Base-by-base conservation (phyloP, 2,797 vertebrate genomes). In the Enoplosus armatus region DNA sequence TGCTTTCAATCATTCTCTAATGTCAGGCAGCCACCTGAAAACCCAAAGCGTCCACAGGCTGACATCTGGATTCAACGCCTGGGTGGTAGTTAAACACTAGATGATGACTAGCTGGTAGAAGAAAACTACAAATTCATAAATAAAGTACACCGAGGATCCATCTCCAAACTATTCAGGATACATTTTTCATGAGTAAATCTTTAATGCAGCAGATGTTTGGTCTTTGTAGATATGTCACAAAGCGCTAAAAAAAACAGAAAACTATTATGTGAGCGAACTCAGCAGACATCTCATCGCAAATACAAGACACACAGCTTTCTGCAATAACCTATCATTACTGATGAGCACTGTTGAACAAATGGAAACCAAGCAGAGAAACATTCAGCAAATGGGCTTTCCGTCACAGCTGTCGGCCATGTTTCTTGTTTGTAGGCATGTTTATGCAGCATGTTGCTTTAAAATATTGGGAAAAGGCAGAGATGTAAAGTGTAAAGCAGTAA, bases 21-120 rank as follows among this genome's bases (percentile, higher is more conserved):
- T 39, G 39, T 68, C 70, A 78, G 35, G 70, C 29, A 37, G 53
- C 47, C 66, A 77, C 71, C 87, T 90, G 83, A 61, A 84, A 85
- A 74, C 66, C 16, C 11, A 53, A 18, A 29, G 29, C 37, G 55
- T 33, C 22, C 24, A 72, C 76, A 76, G 43, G 67, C 48, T 48
- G 59, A 81, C 86, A 89, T 77, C 84, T 91, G 75, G 86, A 85
- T 77, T 33, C 47, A 72, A 71, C 18, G 31, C 56, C 61, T 64
- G 72, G 61, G 69, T 68, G 55, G n/a, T 20, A 47, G 70, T 87
- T 89, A 73, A 73, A 78, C 24, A 37, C 63, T 7, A 43, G 31
- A 62, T 56, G 62, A 82, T 54, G 58, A 80, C 61, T 26, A 33
- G 56, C 50, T 78, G 22, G 31, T 22, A 55, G 26, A 55, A 64